Evolutionary conservation across 2,888 invertebrate genomes (phyloP), one percentile per base, ranked within the genome.

Genomic region (Argynnis bischoffii): DNA sequence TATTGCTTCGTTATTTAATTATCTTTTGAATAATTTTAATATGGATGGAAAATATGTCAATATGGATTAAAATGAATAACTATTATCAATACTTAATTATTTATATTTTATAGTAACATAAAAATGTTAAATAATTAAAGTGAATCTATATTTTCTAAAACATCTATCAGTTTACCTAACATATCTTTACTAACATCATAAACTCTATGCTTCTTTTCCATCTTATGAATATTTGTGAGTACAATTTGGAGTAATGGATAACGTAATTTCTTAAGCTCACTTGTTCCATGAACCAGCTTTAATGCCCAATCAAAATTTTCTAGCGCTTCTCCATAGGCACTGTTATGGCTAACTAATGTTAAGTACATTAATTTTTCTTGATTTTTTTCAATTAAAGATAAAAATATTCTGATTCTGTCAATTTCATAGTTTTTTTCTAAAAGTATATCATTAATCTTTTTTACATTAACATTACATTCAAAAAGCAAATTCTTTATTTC

Each of bases 171-270:
- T 76, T 81, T 85, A 13, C 70, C 67, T 69, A 91, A 74, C 70
- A 81, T 79, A 57, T 83, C 80, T 76, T 86, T 88, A 61, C 79
- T 82, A 46, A 86, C 61, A 75, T 91, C 91, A 82, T 80, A 88
- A 5, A 79, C 68, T 50, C 74, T 73, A 55, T 77, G 78, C 55
- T 74, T 77, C 15, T 75, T 69, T 56, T 76, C 67, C 26, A 78
- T 78, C 66, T 76, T 76, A 66, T 76, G 76, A 59, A 78, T 73
- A 50, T 82, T 84, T 46, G 76, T 77, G n/a, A 90, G 71, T 41
- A 77, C 69, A 15, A 90, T 74, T 72, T 88, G 86, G 8, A 89
- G 53, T 21, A 89, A 63, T 18, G 88, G 83, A 76, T 87, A 87
- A 69, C 77, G 81, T 41, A 85, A 73, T 18, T 81, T 82, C 74